These are phyloP conservation scores for Xenus cinereus DNA, from an alignment of 2,113 vertebrate genomes.

Conservation along the genomic window DNA sequence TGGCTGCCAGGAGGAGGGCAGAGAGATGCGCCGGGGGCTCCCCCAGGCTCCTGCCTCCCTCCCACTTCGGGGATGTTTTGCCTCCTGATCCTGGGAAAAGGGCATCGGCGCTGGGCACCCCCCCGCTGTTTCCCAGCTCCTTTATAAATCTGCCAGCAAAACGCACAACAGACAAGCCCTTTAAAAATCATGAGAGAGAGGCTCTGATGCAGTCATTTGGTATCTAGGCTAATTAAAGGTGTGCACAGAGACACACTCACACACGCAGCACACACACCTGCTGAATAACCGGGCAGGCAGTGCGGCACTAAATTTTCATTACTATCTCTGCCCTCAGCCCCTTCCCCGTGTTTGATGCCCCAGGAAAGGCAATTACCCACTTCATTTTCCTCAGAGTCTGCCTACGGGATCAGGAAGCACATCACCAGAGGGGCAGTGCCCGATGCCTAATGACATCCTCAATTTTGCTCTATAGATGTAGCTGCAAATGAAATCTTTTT, in stretches of 20 bases:
- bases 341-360: conserved; percentile 22
- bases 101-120: not conserved
- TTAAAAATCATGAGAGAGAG: not conserved
- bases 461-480: not conserved
- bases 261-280: not conserved
- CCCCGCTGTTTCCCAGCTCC: not conserved
- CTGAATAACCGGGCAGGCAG: not conserved
- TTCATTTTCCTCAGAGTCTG: conserved; percentile 27
- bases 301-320: not conserved
- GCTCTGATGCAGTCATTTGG: not conserved
- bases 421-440: not conserved
- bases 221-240: not conserved
- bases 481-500: not conserved
- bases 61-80: not conserved
- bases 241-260: not conserved
- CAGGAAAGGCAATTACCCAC: conserved; percentile 50
- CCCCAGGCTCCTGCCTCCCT: not conserved
- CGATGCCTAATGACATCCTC: conserved; percentile 18
- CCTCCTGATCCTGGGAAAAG: not conserved
- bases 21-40: accelerated
- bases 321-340: not conserved
- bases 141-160: not conserved
- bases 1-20: not conserved
- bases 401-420: conserved; percentile 17
- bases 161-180: not conserved